Conservation (phyloP, 2,113 vertebrate species). For the Siniperca knerii region DNA sequence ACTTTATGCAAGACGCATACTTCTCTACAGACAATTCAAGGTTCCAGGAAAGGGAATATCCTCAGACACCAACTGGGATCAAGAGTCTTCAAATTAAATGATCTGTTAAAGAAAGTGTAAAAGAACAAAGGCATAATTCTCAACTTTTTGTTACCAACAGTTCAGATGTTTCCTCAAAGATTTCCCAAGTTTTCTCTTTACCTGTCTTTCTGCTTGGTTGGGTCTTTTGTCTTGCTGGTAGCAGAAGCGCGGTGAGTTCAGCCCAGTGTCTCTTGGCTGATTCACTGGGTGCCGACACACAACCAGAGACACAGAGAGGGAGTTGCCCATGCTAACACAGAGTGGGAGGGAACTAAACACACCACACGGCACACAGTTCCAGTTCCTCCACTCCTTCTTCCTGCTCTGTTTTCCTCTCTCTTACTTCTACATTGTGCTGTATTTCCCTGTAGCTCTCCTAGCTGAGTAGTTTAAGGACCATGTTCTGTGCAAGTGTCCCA, state of each 20-base stretch:
- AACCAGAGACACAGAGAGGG: constrained; percentile 64
- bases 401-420: constrained; percentile 42
- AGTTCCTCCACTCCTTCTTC: constrained; percentile 59
- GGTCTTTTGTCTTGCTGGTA: background rate
- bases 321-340: constrained; percentile 65
- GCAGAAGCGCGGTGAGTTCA: constrained; percentile 28
- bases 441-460: background rate
- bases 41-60: background rate
- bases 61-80: background rate
- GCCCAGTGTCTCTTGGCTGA: constrained; percentile 54
- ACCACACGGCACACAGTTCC: constrained; percentile 53
- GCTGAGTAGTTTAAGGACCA: too few species aligned
- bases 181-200: constrained; percentile 6
- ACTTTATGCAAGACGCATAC: background rate
- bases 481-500: background rate
- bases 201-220: background rate
- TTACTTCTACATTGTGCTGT: background rate
- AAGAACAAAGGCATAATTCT: background rate
- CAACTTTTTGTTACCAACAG: constrained; percentile 26
- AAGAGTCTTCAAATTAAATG: background rate
- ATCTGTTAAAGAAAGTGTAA: background rate
- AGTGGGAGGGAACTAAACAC: constrained; percentile 66
- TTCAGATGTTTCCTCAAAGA: background rate
- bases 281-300: constrained; percentile 64
- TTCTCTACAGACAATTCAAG: background rate